Base-by-base conservation (phyloP, 1,140 invertebrate species). In the Scaptomyza graminum region DNA sequence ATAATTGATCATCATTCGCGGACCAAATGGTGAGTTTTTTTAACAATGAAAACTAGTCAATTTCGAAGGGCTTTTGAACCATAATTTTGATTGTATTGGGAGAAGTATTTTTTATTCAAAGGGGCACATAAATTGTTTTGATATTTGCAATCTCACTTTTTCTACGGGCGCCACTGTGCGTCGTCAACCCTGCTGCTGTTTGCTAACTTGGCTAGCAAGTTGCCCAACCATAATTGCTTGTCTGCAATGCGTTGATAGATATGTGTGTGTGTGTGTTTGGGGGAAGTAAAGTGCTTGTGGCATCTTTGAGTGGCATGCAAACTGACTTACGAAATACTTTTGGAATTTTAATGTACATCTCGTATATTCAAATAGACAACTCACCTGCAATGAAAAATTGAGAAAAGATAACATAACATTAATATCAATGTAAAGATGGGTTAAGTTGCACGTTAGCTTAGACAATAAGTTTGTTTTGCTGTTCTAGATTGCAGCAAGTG, bases 211-310 rank as follows among this genome's bases (percentile, higher is more conserved):
- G 15, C 56, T 62, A 28, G 59, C 25, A 41, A 61, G 65, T 55
- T 67, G 67, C 69, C 63, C 62, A 68, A 68, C 77, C 81, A 77
- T 85, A 85, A 85, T 87, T 85, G 82, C 77, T 72, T 69, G 65
- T 69, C 57, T 62, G 51, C 15, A 13, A 37, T 37, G 49, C 11
- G 50, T 67, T n/a, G n/a, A 31, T 34, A 46, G 41, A 11, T 25
- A n/a, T 69, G 50, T 43, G 56, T 41, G 9, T 28, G 31, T 41
- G 44, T 44, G 41, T 64, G 39, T 22, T 22, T 74, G 5, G 22
- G n/a, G 9, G 28, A 15, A 31, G 18, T 25, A 43, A 68, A 68
- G 66, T 65, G 68, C 60, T 59, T 71, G 62, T 59, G 67, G 67
- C 68, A 52, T 34, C 25, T 39, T 59, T 59, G 52, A 65, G 63